phyloP scores from a whole-genome alignment of 2,888 invertebrate species.

The Stenchaetothrips biformis region DNA sequence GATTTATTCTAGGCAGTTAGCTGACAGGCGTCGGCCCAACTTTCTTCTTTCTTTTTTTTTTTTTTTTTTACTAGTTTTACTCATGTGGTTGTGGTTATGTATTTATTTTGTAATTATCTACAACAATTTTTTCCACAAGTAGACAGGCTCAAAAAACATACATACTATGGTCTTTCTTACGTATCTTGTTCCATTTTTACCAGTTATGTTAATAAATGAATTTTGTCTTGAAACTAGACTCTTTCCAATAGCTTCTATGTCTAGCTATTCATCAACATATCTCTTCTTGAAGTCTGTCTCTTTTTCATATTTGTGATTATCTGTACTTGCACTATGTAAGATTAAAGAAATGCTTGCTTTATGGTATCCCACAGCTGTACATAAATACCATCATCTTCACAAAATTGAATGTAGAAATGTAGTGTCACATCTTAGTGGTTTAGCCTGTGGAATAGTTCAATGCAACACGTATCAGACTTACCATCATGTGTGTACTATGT shows the following conservation, averaged over 20 bases:
- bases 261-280: background rate
- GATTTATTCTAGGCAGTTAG: background rate
- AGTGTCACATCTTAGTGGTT: constrained; percentile 20
- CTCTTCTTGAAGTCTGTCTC: constrained; percentile 8
- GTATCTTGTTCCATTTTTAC: background rate
- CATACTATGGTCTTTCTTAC: background rate
- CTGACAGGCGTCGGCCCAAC: background rate
- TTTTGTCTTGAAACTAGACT: background rate
- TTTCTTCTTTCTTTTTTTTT: background rate
- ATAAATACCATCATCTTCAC: constrained; percentile 16
- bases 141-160: background rate
- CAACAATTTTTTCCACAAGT: background rate
- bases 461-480: constrained; percentile 16
- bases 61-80: background rate
- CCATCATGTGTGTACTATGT: constrained; percentile 15
- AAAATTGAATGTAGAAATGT: background rate
- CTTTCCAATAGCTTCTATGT: background rate
- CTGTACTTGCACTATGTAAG: constrained; percentile 15
- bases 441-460: constrained; percentile 4
- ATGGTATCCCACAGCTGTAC: constrained; percentile 14
- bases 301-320: background rate
- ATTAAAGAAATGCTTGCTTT: constrained; percentile 21
- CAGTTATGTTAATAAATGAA: background rate
- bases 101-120: background rate
- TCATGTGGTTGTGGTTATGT: background rate